Conservation (phyloP, 2,113 vertebrate genomes). For the Taxidea taxus region DNA sequence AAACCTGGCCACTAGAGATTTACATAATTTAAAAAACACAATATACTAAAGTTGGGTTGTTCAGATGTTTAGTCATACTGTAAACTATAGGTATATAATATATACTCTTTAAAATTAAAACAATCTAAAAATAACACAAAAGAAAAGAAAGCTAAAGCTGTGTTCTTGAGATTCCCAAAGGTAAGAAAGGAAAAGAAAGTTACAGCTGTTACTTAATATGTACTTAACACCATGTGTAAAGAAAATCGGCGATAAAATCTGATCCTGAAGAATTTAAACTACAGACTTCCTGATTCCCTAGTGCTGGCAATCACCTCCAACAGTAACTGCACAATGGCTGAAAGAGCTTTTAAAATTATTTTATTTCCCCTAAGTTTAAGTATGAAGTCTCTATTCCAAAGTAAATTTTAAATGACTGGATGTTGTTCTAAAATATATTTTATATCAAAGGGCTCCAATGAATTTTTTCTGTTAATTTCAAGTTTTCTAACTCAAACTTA, state of each 20-base stretch:
- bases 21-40: background rate
- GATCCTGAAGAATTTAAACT: constrained; percentile 60
- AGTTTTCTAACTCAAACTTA: constrained; percentile 40
- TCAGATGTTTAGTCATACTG: background rate
- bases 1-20: background rate
- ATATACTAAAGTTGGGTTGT: background rate
- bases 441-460: background rate
- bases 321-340: background rate
- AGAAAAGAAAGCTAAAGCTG: constrained; percentile 4
- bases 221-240: constrained; percentile 32
- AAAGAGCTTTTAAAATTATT: constrained; percentile 46
- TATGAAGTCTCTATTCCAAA: background rate
- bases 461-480: constrained; percentile 37
- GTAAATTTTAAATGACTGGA: constrained; percentile 27
- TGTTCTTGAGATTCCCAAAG: constrained; percentile 42
- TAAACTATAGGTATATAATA: constrained; percentile 1
- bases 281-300: constrained; percentile 40
- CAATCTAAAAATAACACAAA: constrained; percentile 47
- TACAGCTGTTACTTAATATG: constrained; percentile 14
- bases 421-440: constrained; percentile 22
- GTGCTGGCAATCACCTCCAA: background rate
- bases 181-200: constrained; percentile 18
- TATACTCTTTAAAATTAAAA: constrained; percentile 33
- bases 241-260: constrained; percentile 50
- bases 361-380: background rate